These are phyloP conservation scores for Psittacula echo DNA, from an alignment of 2,797 vertebrate species.

Conservation along the genomic window DNA sequence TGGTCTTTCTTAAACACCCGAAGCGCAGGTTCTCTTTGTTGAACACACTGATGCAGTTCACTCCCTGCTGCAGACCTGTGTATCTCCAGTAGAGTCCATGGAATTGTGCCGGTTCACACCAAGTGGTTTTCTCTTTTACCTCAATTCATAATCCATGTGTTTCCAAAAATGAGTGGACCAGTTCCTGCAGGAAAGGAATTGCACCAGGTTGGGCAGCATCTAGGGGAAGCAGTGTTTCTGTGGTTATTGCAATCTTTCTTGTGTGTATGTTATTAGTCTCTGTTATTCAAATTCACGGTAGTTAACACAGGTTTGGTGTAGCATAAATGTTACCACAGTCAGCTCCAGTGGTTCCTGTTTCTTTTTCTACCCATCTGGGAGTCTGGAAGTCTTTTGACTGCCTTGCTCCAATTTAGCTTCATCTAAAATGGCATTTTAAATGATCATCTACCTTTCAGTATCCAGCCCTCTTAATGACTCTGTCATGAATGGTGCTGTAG, in stretches of 20 bases:
- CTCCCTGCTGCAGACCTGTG: not conserved
- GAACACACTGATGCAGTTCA: not conserved
- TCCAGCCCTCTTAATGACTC: not conserved
- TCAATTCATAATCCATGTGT: rapidly evolving
- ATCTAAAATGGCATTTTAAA: not conserved
- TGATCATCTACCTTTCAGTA: not conserved
- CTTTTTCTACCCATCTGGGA: not conserved
- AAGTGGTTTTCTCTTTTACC: not conserved
- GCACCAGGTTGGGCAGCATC: not conserved
- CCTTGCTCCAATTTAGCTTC: not conserved
- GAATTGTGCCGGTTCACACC: rapidly evolving
- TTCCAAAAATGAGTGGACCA: not conserved
- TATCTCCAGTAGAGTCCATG: not conserved
- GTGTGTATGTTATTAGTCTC: not conserved
- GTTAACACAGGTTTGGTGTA: not conserved
- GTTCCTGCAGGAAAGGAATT: not conserved
- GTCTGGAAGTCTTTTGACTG: not conserved
- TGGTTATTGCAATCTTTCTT: not conserved
- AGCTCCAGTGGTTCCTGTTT: not conserved
- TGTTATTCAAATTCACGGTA: not conserved
- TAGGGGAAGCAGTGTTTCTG: not conserved
- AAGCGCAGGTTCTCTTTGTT: not conserved
- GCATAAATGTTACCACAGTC: not conserved
- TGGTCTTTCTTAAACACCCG: not conserved
- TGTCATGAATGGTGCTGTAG: not conserved